These are phyloP conservation scores for Meandrusa payeni DNA, from an alignment of 2,888 invertebrate species.

Conservation along the genomic window DNA sequence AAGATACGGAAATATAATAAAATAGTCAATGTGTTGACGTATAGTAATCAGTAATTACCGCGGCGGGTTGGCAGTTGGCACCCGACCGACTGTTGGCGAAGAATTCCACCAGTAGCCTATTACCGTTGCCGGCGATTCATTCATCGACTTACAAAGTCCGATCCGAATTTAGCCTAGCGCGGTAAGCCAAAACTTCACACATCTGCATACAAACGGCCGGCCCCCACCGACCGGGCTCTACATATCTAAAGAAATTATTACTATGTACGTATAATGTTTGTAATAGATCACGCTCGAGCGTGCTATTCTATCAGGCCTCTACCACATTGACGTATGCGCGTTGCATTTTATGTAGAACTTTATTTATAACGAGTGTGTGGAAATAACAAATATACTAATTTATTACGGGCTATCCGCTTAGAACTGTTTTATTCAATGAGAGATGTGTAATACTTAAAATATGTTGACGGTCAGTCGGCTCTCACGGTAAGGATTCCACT, in stretches of 20 bases:
- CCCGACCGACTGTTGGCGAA: constrained; percentile 39
- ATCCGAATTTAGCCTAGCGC: constrained; percentile 64
- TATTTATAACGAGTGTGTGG: constrained; percentile 5
- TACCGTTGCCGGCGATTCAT: constrained; percentile 52
- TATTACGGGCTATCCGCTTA: not conserved
- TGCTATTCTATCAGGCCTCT: constrained; percentile 19
- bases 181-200: constrained; percentile 46
- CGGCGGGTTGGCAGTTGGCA: constrained; percentile 33
- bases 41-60: not conserved
- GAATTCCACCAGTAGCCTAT: constrained; percentile 39
- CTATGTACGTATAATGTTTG: constrained; percentile 32
- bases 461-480: not conserved
- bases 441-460: not conserved
- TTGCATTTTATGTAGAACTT: constrained; percentile 19
- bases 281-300: constrained; percentile 34
- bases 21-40: not conserved
- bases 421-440: not conserved
- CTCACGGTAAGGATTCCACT: constrained; percentile 25
- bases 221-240: constrained; percentile 17
- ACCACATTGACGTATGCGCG: constrained; percentile 20
- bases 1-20: too few species aligned
- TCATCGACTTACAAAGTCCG: constrained; percentile 66
- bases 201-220: constrained; percentile 33
- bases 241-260: constrained; percentile 26
- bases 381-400: constrained; percentile 7